A percentile compares a stretch with the other conserved stretches of the same genome.
Conservation (phyloP, 1,140 invertebrate species). For the Apis cerana region DNA sequence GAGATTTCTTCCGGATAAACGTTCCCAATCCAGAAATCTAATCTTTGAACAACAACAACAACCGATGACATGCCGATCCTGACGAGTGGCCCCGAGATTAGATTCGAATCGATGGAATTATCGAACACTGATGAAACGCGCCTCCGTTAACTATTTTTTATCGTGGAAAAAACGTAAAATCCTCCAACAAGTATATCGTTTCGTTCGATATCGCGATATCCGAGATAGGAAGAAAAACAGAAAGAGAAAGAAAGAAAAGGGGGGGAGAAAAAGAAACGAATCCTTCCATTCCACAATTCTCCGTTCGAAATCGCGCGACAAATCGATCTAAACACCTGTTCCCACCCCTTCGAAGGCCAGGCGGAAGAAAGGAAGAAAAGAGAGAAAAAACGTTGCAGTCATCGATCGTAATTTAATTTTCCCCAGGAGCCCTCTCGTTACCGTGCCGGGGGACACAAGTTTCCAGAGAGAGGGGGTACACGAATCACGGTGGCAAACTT, state of each 20-base stretch:
- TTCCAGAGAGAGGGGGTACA: slow-evolving; percentile 48
- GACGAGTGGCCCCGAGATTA: slow-evolving; percentile 41
- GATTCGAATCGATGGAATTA: slow-evolving; percentile 37
- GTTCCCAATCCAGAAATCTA: slow-evolving; percentile 8
- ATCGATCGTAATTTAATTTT: slow-evolving; percentile 22
- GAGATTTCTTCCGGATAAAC: slow-evolving; percentile 6
- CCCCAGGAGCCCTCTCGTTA: neutral
- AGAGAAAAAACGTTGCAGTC: slow-evolving; percentile 24
- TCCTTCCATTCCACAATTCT: too few relatives aligned
- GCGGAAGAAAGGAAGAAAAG: neutral
- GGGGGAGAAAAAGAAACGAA: too few relatives aligned
- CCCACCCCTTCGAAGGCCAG: neutral
- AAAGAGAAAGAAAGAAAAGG: neutral
- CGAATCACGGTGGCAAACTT: slow-evolving; percentile 62
- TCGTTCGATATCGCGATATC: neutral
- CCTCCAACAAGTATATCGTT: neutral
- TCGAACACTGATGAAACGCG: slow-evolving; percentile 32
- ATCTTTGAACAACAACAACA: slow-evolving; percentile 9
- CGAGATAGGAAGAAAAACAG: neutral
- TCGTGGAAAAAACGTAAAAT: neutral
- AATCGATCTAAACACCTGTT: too few relatives aligned
- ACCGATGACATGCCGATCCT: slow-evolving; percentile 17
- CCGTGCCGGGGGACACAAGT: slow-evolving; percentile 55
- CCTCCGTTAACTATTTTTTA: slow-evolving; percentile 14
- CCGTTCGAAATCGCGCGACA: too few relatives aligned